A percentile compares a stretch with the other conserved stretches of the same genome.
phyloP scores from a whole-genome alignment of 2,797 vertebrate species.

The Morelia viridis region DNA sequence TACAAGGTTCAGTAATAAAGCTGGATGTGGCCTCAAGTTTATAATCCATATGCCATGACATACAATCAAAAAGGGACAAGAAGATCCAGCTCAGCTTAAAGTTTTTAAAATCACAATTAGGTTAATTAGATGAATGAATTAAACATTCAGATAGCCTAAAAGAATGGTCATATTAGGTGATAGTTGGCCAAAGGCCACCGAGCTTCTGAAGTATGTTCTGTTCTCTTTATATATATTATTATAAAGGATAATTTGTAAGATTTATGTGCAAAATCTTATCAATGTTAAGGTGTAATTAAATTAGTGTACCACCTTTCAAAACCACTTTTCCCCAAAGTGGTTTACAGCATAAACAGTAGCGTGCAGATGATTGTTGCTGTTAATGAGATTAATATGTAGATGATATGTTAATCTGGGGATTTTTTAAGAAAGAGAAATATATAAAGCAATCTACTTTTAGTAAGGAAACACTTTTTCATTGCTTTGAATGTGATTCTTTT shows the following conservation, averaged over 20 bases:
- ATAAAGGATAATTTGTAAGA: neutral
- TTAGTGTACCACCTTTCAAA: neutral
- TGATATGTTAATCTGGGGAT: conserved; percentile 23
- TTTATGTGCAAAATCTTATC: neutral
- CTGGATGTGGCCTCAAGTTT: too few species aligned
- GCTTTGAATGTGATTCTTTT: conserved; percentile 18
- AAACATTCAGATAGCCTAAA: neutral
- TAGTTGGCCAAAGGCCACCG: neutral
- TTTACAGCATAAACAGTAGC: neutral
- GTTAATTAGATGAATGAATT: neutral
- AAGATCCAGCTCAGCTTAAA: neutral
- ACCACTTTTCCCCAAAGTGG: neutral
- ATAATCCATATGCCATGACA: too few species aligned
- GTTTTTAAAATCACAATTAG: neutral
- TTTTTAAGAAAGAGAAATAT: conserved; percentile 24
- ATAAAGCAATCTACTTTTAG: conserved; percentile 28
- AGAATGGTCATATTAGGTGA: neutral
- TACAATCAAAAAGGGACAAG: neutral
- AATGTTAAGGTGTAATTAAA: neutral
- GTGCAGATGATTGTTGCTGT: conserved; percentile 3
- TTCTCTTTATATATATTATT: neutral
- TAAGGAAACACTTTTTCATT: conserved; percentile 42
- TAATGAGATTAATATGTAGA: conserved; percentile 1
- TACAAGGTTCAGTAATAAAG: too few species aligned
- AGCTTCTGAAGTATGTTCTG: neutral